Conservation (phyloP, 2,113 vertebrate genomes). For the Pyxicephalus adspersus region DNA sequence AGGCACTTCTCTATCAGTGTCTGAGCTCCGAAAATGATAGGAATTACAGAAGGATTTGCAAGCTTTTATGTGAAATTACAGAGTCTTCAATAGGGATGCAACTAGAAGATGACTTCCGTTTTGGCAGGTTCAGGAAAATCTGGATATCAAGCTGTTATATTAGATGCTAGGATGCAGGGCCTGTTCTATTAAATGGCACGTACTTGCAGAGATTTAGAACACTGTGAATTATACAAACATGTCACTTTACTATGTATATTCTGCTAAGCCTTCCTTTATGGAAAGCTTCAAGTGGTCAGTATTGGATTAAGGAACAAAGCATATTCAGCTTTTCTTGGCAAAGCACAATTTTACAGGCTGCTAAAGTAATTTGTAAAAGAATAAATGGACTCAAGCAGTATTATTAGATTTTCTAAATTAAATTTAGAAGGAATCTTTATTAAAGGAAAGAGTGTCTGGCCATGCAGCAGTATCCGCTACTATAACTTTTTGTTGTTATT, state of each 20-base stretch:
- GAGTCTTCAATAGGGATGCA: conserved; percentile 1
- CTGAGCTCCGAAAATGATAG: conserved; percentile 14
- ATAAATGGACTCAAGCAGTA: too few relatives aligned
- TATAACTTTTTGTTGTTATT: too few relatives aligned
- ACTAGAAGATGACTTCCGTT: background rate
- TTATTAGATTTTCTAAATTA: too few relatives aligned
- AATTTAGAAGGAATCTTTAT: too few relatives aligned
- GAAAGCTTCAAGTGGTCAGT: background rate
- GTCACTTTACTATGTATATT: background rate
- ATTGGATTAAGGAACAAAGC: background rate
- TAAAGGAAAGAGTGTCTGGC: too few relatives aligned
- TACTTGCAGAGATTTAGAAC: background rate
- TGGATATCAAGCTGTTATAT: conserved; percentile 27
- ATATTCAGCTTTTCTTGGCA: too few relatives aligned
- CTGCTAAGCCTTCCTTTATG: background rate
- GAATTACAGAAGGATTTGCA: conserved; percentile 20
- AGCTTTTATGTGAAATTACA: background rate
- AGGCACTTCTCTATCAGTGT: background rate
- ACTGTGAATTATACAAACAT: background rate
- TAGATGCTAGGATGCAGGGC: background rate
- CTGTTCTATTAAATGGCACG: background rate
- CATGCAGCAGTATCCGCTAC: too few relatives aligned
- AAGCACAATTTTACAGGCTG: too few relatives aligned
- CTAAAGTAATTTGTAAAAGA: too few relatives aligned
- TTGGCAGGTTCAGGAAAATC: conserved; percentile 22